Evolutionary conservation across 2,888 invertebrate genomes (phyloP), one percentile per base, ranked within the genome.

Genomic region (Hanleya hanleyi): DNA sequence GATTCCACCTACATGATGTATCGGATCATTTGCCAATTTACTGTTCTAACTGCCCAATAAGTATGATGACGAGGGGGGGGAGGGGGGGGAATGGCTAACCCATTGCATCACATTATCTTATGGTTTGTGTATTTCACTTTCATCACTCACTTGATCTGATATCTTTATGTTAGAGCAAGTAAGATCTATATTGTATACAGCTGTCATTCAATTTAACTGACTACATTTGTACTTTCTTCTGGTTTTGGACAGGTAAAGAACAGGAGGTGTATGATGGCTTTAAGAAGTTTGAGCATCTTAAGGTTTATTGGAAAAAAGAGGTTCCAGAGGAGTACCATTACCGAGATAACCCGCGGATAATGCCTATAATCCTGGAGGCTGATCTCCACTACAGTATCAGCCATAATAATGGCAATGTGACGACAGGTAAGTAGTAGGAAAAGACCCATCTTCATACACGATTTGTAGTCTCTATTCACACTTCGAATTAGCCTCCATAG

Each of bases 301-400:
- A 78, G 37, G 89, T 90, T 4, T 90, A 88, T 75, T 79, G 73
- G 65, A 88, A 84, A 69, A 79, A 85, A 50, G 84, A 88, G n/a
- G 85, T 91, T 32, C 90, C 90, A 9, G 76, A 67, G 3, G 70
- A 86, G 7, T 89, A 78, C 71, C 89, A 90, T 73, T 90, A 87
- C 76, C 81, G 72, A 22, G 68, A 87, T 61, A 89, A 89, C 75
- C 74, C 83, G n/a, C 78, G 91, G 33, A 87, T 90, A 22, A 77
- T 78, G 65, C 84, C 86, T 0, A 82, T 91, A 26, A 35, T 90
- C 18, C 47, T 87, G 5, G 80, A 84, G 6, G 82, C 90, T 7
- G 83, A 87, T 41, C 85, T 86, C 47, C 87, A 81, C 37, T 87
- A 81, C 71, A 37, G 22, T 15, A 57, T 41, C 41, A 9, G 9